phyloP scores from a whole-genome alignment of 1,140 invertebrate species.

The Trachymyrmex cornetzi region DNA sequence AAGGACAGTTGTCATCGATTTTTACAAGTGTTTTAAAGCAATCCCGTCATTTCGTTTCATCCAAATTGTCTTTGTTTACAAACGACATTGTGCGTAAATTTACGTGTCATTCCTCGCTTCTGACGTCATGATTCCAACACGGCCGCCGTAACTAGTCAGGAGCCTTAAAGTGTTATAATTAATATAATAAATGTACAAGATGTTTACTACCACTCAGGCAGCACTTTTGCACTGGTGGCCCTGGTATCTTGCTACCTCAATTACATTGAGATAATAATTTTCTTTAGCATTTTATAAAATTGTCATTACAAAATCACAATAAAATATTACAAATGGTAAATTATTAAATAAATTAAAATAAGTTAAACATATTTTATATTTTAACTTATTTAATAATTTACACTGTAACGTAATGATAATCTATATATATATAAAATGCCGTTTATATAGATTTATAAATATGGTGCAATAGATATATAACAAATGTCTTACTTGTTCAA shows the following conservation, averaged over 20 bases:
- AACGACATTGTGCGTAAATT: too few species aligned
- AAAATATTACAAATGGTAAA: conserved; percentile 44
- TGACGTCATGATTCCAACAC: too few species aligned
- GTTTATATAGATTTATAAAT: conserved; percentile 5
- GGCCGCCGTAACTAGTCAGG: too few species aligned
- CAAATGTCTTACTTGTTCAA: conserved; percentile 90
- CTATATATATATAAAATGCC: conserved; percentile 67
- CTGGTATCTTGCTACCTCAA: conserved; percentile 81
- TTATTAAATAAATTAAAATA: conserved; percentile 33
- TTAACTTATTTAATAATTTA: conserved; percentile 38
- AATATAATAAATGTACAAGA: conserved; percentile 80
- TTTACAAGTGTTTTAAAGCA: too few species aligned
- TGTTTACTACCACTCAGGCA: conserved; percentile 85
- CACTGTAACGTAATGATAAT: conserved; percentile 25
- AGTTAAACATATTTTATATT: background rate
- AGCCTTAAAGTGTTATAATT: background rate
- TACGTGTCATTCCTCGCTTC: too few species aligned
- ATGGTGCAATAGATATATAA: background rate
- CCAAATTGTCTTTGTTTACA: too few species aligned
- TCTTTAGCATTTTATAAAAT: conserved; percentile 79
- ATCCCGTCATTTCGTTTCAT: too few species aligned
- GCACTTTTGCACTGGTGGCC: conserved; percentile 84
- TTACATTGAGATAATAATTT: conserved; percentile 66
- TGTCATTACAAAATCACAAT: conserved; percentile 35
- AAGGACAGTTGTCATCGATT: too few species aligned